phyloP scores from a whole-genome alignment of 2,888 invertebrate species.

The Spicauda simplicius region DNA sequence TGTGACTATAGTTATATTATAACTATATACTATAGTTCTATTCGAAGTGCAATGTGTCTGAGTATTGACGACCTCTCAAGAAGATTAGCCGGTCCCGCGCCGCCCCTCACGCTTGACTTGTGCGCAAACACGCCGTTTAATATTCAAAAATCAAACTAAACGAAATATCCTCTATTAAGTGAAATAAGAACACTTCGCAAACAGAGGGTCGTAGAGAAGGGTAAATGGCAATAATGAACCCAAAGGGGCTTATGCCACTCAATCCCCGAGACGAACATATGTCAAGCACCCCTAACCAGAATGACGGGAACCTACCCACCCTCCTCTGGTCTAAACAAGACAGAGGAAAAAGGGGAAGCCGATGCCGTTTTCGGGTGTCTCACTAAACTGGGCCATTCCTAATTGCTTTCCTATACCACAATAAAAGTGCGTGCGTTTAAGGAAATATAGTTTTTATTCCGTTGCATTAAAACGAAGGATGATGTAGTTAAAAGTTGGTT shows the following conservation, averaged over 20 bases:
- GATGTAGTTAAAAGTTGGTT: constrained; percentile 34
- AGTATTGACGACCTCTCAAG: constrained; percentile 13
- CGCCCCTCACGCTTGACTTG: constrained; percentile 21
- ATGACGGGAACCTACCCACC: constrained; percentile 45
- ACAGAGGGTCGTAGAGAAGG: constrained; percentile 66
- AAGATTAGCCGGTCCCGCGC: constrained; percentile 17
- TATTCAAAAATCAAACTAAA: constrained; percentile 49
- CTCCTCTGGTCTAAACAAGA: constrained; percentile 37
- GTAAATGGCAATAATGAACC: constrained; percentile 76
- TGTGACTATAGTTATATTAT: too few species aligned
- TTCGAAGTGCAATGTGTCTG: constrained; percentile 15
- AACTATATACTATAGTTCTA: too few species aligned
- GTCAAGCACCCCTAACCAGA: constrained; percentile 64
- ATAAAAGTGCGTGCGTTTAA: constrained; percentile 47
- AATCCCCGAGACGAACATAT: constrained; percentile 76
- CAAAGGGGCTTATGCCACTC: constrained; percentile 79
- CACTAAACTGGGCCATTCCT: constrained; percentile 55
- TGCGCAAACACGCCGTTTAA: constrained; percentile 43
- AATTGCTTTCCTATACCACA: constrained; percentile 70
- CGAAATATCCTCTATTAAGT: constrained; percentile 57
- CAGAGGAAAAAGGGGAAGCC: constrained; percentile 10
- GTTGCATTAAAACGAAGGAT: constrained; percentile 39
- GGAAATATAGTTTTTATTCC: constrained; percentile 50
- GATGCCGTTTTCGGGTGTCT: constrained; percentile 50
- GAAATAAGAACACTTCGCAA: constrained; percentile 69